Evolutionary conservation across 2,113 vertebrate species (phyloP).

Genomic region (Zeus faber): DNA sequence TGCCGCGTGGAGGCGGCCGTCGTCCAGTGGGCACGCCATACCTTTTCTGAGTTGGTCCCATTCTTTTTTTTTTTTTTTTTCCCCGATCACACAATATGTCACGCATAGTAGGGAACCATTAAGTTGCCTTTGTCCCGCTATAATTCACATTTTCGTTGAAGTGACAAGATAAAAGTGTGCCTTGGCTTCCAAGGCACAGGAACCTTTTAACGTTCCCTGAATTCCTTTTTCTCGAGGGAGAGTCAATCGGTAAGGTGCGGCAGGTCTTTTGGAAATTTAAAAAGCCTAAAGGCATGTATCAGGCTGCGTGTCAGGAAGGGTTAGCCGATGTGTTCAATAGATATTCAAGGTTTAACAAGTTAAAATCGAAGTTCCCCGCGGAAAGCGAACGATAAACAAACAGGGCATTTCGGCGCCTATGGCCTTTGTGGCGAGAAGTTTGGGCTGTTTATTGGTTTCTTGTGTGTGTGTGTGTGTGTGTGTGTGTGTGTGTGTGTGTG

Average conservation of each 20-base stretch:
- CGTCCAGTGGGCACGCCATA: conserved; percentile 41
- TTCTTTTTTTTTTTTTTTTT: conserved; percentile 20
- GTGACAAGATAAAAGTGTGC: conserved; percentile 61
- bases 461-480: not conserved
- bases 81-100: conserved; percentile 53
- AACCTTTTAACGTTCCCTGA: too few relatives aligned
- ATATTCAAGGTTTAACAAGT: conserved; percentile 15
- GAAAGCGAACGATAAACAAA: too few relatives aligned
- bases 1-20: conserved; percentile 31
- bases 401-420: too few relatives aligned
- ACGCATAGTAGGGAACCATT: too few relatives aligned
- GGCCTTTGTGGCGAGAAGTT: not conserved
- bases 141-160: conserved; percentile 52
- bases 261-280: conserved; percentile 44
- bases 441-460: not conserved
- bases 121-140: too few relatives aligned
- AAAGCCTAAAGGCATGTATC: conserved; percentile 14
- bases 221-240: conserved; percentile 47
- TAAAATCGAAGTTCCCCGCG: too few relatives aligned
- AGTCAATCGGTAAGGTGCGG: conserved; percentile 58
- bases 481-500: not conserved
- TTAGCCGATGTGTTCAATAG: conserved; percentile 13
- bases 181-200: conserved; percentile 47
- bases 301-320: conserved; percentile 6
- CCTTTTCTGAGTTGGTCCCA: conserved; percentile 41